These are phyloP conservation scores for Aegithalos caudatus DNA, from an alignment of 2,113 vertebrate genomes.

Conservation along the genomic window DNA sequence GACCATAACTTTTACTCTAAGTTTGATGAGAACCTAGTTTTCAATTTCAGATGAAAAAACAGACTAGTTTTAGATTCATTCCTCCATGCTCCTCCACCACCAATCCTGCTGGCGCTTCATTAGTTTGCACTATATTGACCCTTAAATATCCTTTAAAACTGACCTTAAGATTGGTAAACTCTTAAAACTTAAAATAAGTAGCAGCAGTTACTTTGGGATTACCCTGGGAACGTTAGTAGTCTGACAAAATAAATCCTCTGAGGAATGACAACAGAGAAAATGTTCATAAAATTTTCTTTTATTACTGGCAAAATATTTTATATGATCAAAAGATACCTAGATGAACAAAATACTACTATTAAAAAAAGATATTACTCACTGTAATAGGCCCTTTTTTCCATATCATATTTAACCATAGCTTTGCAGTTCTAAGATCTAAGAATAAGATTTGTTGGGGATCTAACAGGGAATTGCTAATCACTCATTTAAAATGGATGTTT, in stretches of 20 bases:
- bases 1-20: neutral
- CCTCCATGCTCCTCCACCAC: rapidly evolving
- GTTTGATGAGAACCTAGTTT: neutral
- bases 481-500: neutral
- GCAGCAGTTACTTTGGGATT: neutral
- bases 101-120: neutral
- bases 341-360: neutral
- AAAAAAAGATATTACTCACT: rapidly evolving
- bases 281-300: neutral
- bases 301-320: neutral
- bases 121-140: neutral
- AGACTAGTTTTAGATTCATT: neutral
- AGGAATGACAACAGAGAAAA: neutral
- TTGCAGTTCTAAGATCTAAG: neutral
- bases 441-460: neutral
- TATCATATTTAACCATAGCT: neutral
- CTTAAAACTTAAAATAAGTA: neutral
- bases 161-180: neutral
- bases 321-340: neutral
- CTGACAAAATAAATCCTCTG: neutral
- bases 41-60: neutral
- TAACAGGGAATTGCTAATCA: neutral
- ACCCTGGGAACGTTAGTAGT: neutral
- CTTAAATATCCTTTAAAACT: neutral
- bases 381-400: neutral